Evolutionary conservation across 1,140 invertebrate species (phyloP), one percentile per base, ranked within the genome.

Genomic region (Orchesella cincta): DNA sequence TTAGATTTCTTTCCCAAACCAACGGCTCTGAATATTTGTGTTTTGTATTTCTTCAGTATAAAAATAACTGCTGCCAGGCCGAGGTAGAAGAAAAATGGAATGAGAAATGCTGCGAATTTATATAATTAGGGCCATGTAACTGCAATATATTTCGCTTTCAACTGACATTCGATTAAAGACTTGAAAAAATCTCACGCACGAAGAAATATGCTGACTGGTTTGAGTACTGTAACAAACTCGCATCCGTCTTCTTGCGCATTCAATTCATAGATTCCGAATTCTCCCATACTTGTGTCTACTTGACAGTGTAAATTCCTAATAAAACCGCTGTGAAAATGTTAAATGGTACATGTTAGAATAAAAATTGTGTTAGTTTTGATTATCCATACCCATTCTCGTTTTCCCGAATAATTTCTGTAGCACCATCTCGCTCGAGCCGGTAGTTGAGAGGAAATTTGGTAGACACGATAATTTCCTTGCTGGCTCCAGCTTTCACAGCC

Each of bases 251-350:
- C 26, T 35, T 57, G 34, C 31, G 8, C 14, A 51, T 18, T 73
- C 20, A 80, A 18, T 18, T 79, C 62, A 35, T 82, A 82, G 16
- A 82, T 74, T 14, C 81, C 81, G 62, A 80, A 82, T 52, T 82
- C 79, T 5, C 78, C 78, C 33, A 80, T 31, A 8, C 76, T 29
- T 34, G 77, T 31, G 14, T 71, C 78, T 26, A 80, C 23, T 16
- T 80, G 74, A 64, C 81, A 82, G 52, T 77, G 78, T 12, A 5
- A 52, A 26, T 72, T 57, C 20, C 75, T 79, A 54, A 14, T 1
- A 16, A 28, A 67, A 23, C n/a, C n/a, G n/a, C n/a, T n/a, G n/a
- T n/a, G n/a, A n/a, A n/a, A n/a, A n/a, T n/a, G n/a, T n/a, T n/a
- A n/a, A n/a, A n/a, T n/a, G n/a, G n/a, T n/a, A n/a, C n/a, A n/a